Evolutionary conservation across 2,888 invertebrate species (phyloP), one percentile per base, ranked within the genome.

Genomic region (Notodonta ziczac): DNA sequence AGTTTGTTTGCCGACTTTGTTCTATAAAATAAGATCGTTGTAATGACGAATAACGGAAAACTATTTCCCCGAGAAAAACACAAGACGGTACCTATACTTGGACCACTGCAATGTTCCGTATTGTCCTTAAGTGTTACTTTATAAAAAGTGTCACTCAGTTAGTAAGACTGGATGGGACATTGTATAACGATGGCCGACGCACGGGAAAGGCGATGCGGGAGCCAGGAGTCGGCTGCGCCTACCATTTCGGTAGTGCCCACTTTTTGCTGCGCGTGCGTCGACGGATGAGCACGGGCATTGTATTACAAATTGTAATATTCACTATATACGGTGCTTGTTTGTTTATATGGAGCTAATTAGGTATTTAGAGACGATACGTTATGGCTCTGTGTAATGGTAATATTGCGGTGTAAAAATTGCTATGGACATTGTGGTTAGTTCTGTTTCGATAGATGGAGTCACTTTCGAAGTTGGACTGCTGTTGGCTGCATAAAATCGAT

Each of bases 241-340:
- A 58, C 76, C 73, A 62, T 73, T 75, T 72, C 76, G 85, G 86
- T 79, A 75, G 73, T 65, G 77, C 67, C 88, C 67, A 87, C 82
- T 90, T 90, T 89, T 90, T 90, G 75, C 72, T 16, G 61, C 52
- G 4, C 51, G 62, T 67, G 66, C 63, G 69, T 59, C 60, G 57
- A 70, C 66, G 77, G 60, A 61, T 60, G 61, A 61, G 57, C 65
- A 48, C 16, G 55, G 63, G 70, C 83, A 89, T 90, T 91, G 90
- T 90, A 90, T 89, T 87, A 90, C 91, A 90, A 91, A 90, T 91
- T 91, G 88, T 90, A 88, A 90, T 90, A 89, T 79, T 76, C 78
- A 65, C 76, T 73, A 68, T 72, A 69, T 73, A 80, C 63, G 83
- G 80, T 62, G 67, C 46, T 73, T 77, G 76, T 78, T 80, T 78